A percentile compares a stretch with the other conserved stretches of the same genome.
These are phyloP conservation scores for Phyto melanocephala DNA, from an alignment of 2,888 invertebrate genomes.

Conservation along the genomic window DNA sequence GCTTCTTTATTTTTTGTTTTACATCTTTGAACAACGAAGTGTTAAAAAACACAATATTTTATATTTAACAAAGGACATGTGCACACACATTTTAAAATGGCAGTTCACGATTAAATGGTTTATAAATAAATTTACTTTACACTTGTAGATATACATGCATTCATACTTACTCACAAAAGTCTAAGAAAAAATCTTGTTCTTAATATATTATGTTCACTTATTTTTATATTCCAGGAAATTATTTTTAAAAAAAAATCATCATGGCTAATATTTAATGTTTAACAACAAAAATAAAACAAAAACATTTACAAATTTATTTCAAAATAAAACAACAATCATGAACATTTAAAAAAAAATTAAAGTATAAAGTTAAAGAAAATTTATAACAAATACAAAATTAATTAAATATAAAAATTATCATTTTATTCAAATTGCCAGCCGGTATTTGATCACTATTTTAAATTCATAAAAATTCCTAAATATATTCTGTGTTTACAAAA, in stretches of 20 bases:
- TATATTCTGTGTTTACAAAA: neutral
- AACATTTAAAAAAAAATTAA: slow-evolving; percentile 9
- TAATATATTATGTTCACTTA: slow-evolving; percentile 45
- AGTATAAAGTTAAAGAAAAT: slow-evolving; percentile 15
- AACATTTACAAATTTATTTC: neutral
- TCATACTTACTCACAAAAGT: too few species aligned
- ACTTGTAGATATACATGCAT: too few species aligned
- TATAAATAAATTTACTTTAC: slow-evolving; percentile 22
- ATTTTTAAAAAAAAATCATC: slow-evolving; percentile 37
- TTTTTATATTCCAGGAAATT: slow-evolving; percentile 61
- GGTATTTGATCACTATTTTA: slow-evolving; percentile 9
- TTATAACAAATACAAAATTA: slow-evolving; percentile 12
- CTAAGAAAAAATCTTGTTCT: neutral
- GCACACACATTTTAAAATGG: neutral
- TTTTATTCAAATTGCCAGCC: slow-evolving; percentile 35
- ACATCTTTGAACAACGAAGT: slow-evolving; percentile 29
- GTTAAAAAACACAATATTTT: slow-evolving; percentile 7
- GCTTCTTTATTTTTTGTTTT: neutral
- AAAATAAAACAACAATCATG: neutral
- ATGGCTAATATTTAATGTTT: neutral
- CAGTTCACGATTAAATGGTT: neutral
- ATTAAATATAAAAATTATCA: slow-evolving; percentile 1
- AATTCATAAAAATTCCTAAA: slow-evolving; percentile 21
- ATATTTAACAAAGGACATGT: slow-evolving; percentile 46
- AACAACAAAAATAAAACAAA: neutral